These are phyloP conservation scores for Agapostemon virescens DNA, from an alignment of 2,888 invertebrate genomes.

Conservation along the genomic window DNA sequence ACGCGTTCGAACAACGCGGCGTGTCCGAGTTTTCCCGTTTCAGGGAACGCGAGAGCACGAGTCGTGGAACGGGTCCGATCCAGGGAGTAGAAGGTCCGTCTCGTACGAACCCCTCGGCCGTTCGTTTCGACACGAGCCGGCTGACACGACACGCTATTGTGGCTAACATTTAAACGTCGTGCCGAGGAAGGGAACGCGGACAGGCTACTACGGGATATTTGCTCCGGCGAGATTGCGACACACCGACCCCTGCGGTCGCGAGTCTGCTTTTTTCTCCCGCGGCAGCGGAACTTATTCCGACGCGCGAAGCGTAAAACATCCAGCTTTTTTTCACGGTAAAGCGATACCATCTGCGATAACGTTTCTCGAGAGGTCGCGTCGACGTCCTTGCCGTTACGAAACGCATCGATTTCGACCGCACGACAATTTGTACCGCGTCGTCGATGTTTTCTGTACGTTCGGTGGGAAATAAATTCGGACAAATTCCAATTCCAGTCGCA, in stretches of 20 bases:
- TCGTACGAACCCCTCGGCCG: slow-evolving; percentile 54
- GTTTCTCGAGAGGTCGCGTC: slow-evolving; percentile 4
- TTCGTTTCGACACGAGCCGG: slow-evolving; percentile 60
- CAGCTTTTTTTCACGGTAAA: slow-evolving; percentile 21
- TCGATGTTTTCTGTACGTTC: neutral
- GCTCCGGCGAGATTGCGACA: slow-evolving; percentile 57
- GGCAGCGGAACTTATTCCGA: slow-evolving; percentile 37
- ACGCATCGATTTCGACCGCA: slow-evolving; percentile 11
- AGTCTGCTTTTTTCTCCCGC: slow-evolving; percentile 25
- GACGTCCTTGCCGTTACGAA: neutral
- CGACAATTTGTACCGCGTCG: neutral
- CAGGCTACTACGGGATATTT: slow-evolving; percentile 53
- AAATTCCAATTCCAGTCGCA: too few species aligned
- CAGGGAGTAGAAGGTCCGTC: slow-evolving; percentile 50
- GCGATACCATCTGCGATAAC: slow-evolving; percentile 25
- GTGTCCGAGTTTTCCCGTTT: slow-evolving; percentile 21
- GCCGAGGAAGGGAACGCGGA: slow-evolving; percentile 58
- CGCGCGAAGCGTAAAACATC: slow-evolving; percentile 35
- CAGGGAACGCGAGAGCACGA: slow-evolving; percentile 16
- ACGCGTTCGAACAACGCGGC: neutral
- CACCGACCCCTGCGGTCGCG: slow-evolving; percentile 47
- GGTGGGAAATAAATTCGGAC: slow-evolving; percentile 11
- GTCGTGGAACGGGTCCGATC: slow-evolving; percentile 33
- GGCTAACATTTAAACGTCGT: slow-evolving; percentile 67
- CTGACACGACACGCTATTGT: slow-evolving; percentile 65